Percentiles rank a stretch among this genome's conserved stretches.
Conservation (phyloP, 2,888 invertebrate species). For the Erebia aethiops region DNA sequence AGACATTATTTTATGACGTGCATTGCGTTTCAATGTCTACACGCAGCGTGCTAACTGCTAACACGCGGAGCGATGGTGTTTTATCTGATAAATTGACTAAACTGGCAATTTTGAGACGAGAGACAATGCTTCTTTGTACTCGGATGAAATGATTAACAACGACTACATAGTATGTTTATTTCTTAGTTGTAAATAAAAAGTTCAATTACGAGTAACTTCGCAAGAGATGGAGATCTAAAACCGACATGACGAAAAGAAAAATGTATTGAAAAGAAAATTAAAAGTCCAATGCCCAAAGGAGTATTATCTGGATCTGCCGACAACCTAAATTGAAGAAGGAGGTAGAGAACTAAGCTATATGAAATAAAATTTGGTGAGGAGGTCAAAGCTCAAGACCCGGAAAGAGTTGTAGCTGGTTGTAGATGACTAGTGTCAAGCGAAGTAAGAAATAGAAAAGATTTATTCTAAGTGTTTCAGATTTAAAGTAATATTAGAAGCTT, state of each 20-base stretch:
- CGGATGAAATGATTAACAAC: constrained; percentile 11
- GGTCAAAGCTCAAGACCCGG: no score
- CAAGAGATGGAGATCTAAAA: neutral
- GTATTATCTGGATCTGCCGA: no score
- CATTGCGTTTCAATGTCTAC: constrained; percentile 41
- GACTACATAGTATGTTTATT: neutral
- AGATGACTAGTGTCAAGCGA: neutral
- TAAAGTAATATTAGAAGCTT: neutral
- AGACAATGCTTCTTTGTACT: constrained; percentile 5
- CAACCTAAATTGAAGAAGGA: no score
- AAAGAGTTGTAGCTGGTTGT: no score
- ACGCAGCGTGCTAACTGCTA: constrained; percentile 24
- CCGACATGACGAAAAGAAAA: no score
- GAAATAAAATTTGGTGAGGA: no score
- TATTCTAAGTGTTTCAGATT: no score
- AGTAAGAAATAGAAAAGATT: neutral
- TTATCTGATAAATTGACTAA: constrained; percentile 19
- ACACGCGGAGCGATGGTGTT: constrained; percentile 17
- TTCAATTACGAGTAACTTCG: neutral
- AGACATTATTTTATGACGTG: constrained; percentile 63
- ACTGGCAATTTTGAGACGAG: constrained; percentile 13
- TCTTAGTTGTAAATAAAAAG: neutral
- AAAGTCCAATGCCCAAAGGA: no score
- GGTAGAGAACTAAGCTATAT: no score
- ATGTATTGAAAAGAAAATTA: no score